These are phyloP conservation scores for Holotrichia oblita DNA, from an alignment of 1,140 invertebrate genomes.

Conservation along the genomic window DNA sequence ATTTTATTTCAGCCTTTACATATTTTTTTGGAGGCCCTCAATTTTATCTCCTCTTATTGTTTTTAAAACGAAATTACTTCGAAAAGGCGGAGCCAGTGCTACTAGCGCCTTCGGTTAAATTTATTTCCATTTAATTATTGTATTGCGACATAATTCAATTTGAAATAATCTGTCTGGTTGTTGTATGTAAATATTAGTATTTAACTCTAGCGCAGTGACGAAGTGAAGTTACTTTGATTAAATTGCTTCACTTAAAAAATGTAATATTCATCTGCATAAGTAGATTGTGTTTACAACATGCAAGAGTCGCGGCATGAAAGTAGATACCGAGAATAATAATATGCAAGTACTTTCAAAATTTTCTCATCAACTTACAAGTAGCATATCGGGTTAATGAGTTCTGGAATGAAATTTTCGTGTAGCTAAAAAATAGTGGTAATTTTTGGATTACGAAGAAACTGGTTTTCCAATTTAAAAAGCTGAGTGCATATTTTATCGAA, in stretches of 20 bases:
- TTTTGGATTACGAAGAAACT: not conserved
- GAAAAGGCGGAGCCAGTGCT: no score
- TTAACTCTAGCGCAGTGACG: not conserved
- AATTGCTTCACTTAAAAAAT: constrained; percentile 47
- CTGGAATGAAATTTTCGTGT: not conserved
- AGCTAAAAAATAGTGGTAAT: not conserved
- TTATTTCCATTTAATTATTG: no score
- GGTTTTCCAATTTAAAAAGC: not conserved
- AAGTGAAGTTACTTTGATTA: constrained; percentile 42
- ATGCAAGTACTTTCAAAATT: not conserved
- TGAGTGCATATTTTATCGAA: no score
- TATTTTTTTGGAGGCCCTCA: no score
- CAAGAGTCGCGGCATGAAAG: constrained; percentile 14
- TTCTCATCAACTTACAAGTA: not conserved
- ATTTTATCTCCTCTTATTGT: no score
- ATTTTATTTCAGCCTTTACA: no score
- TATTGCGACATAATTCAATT: no score
- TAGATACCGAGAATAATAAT: not conserved
- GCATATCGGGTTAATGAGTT: not conserved
- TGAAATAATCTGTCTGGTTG: no score
- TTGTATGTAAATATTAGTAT: not conserved
- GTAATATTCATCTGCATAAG: constrained; percentile 48
- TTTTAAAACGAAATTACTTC: no score
- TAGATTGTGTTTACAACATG: constrained; percentile 46
- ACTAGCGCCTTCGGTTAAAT: no score